These are phyloP conservation scores for Platichthys flesus DNA, from an alignment of 2,113 vertebrate species.

Conservation along the genomic window DNA sequence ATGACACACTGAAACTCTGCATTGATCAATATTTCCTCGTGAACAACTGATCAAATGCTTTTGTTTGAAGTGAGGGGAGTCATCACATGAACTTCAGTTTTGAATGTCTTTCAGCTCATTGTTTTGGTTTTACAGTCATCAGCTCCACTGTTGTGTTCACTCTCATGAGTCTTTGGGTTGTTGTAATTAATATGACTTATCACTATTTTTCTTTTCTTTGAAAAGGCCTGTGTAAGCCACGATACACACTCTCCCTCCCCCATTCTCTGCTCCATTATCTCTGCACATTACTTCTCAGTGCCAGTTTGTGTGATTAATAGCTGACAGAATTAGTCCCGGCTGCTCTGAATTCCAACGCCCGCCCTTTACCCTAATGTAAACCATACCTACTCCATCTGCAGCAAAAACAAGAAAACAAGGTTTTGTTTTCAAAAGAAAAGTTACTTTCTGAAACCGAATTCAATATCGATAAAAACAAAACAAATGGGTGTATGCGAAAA, in stretches of 20 bases:
- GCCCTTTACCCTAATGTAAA: conserved; percentile 25
- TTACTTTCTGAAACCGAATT: no score
- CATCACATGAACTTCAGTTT: background rate
- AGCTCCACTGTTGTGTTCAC: background rate
- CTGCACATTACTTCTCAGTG: background rate
- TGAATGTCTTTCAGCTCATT: background rate
- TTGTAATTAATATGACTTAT: background rate
- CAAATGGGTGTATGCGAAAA: no score
- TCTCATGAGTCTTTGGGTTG: background rate
- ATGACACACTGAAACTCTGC: no score
- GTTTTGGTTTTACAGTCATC: background rate
- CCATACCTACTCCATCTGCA: background rate
- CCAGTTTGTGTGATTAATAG: conserved; percentile 23
- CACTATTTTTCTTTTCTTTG: background rate
- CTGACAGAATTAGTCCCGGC: conserved; percentile 19
- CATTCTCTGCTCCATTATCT: conserved; percentile 9
- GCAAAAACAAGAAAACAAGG: background rate
- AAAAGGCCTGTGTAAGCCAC: background rate
- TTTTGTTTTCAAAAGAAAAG: background rate
- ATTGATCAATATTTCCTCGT: no score
- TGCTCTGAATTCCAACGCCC: conserved; percentile 38
- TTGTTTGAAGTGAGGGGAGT: no score
- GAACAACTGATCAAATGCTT: no score
- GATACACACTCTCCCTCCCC: background rate
- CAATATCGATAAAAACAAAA: no score